Evolutionary conservation across 2,888 invertebrate species (phyloP).

Genomic region (Thymelicus sylvestris): DNA sequence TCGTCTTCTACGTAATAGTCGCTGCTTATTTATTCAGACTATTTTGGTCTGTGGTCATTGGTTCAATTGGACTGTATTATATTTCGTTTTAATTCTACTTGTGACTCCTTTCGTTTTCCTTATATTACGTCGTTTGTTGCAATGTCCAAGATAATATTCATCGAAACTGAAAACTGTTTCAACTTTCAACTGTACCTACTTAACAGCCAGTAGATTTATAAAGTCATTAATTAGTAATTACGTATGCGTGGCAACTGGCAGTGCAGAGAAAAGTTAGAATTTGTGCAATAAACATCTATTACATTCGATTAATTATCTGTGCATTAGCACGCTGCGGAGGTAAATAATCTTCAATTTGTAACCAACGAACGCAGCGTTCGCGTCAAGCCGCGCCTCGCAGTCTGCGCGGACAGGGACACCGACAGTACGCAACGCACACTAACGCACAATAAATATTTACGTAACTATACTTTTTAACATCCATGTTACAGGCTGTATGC

Average conservation of each 20-base stretch:
- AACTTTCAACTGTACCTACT: neutral
- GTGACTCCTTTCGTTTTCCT: constrained; percentile 29
- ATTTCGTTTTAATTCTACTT: constrained; percentile 7
- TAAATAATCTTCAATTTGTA: constrained; percentile 34
- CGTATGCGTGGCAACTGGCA: neutral
- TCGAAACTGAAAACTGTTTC: constrained; percentile 11
- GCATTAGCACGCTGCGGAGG: constrained; percentile 28
- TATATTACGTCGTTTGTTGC: constrained; percentile 25
- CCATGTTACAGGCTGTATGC: constrained; percentile 22
- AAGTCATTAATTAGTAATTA: constrained; percentile 33
- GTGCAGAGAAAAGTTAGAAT: constrained; percentile 23
- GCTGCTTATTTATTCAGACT: constrained; percentile 19
- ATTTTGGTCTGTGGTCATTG: constrained; percentile 22
- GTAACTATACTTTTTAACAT: constrained; percentile 35
- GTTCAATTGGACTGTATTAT: constrained; percentile 23
- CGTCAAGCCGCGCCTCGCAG: constrained; percentile 48
- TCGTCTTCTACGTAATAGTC: constrained; percentile 11
- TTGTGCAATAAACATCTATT: constrained; percentile 25
- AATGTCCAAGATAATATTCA: constrained; percentile 17
- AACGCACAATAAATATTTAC: constrained; percentile 39
- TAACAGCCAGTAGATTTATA: neutral
- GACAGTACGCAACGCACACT: constrained; percentile 42
- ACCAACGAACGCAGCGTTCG: constrained; percentile 20
- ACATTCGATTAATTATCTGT: constrained; percentile 20
- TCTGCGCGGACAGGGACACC: constrained; percentile 43